Conservation (phyloP, 2,888 invertebrate species). For the Therioaphis trifolii region DNA sequence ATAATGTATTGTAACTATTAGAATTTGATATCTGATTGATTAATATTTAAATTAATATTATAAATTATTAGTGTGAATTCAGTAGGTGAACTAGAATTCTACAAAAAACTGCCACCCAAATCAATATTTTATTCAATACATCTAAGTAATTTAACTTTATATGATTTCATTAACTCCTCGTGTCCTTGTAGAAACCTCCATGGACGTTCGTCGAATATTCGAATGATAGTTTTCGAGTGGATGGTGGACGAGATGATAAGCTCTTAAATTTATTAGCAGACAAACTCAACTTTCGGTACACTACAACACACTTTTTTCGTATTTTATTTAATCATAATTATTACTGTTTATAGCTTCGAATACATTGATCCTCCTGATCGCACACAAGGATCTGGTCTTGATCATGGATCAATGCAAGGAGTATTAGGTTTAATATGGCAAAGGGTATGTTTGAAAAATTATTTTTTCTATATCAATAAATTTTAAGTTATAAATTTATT, state of each 20-base stretch:
- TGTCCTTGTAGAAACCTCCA: slow-evolving; percentile 74
- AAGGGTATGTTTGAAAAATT: slow-evolving; percentile 71
- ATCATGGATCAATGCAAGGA: slow-evolving; percentile 76
- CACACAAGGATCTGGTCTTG: slow-evolving; percentile 76
- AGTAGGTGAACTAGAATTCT: no score
- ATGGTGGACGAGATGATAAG: slow-evolving; percentile 80
- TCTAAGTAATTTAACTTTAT: background rate
- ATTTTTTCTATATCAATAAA: no score
- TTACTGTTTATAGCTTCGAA: slow-evolving; percentile 71
- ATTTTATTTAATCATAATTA: background rate
- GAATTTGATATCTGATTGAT: no score
- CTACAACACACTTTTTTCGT: background rate
- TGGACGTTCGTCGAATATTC: slow-evolving; percentile 80
- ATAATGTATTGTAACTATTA: no score
- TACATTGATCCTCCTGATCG: slow-evolving; percentile 81
- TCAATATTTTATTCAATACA: background rate
- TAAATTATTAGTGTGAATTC: no score
- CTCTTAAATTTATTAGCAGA: slow-evolving; percentile 75
- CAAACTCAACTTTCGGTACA: slow-evolving; percentile 77
- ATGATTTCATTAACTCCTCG: background rate
- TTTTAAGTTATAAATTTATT: no score
- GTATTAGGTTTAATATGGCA: slow-evolving; percentile 79
- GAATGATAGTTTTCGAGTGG: slow-evolving; percentile 72
- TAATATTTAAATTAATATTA: no score
- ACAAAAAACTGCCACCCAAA: no score